These are phyloP conservation scores for Hyposmocoma kahamanoa DNA, from an alignment of 1,140 invertebrate species.

Conservation along the genomic window DNA sequence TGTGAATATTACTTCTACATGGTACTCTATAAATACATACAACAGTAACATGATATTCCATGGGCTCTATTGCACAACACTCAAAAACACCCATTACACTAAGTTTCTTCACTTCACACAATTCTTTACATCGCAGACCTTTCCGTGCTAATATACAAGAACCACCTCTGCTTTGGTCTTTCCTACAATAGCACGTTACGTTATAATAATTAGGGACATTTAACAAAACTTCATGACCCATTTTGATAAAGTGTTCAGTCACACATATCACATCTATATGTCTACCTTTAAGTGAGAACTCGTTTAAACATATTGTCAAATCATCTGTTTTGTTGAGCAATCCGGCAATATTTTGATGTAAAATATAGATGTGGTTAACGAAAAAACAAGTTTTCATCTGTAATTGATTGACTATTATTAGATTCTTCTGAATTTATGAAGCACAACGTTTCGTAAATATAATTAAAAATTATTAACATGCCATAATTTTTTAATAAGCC, in stretches of 20 bases:
- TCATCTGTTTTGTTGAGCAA: conserved; percentile 12
- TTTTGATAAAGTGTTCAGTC: conserved; percentile 13
- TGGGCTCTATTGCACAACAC: conserved; percentile 18
- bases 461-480: too few relatives aligned
- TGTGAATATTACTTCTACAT: neutral
- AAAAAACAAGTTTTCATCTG: too few relatives aligned
- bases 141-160: conserved; percentile 17
- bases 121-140: conserved; percentile 5
- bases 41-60: conserved; percentile 9
- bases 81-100: conserved; percentile 6
- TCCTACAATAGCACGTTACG: too few relatives aligned
- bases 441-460: too few relatives aligned
- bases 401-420: too few relatives aligned
- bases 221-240: conserved; percentile 9
- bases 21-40: conserved; percentile 23
- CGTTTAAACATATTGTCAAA: conserved; percentile 8
- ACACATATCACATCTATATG: conserved; percentile 14
- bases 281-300: conserved; percentile 1
- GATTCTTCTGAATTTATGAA: too few relatives aligned
- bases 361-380: conserved; percentile 6
- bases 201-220: conserved; percentile 9
- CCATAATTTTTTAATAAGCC: too few relatives aligned
- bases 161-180: conserved; percentile 11
- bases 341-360: conserved; percentile 21
- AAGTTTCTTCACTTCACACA: conserved; percentile 6